These are phyloP conservation scores for Lepidotrigona ventralis DNA, from an alignment of 1,140 invertebrate genomes.

Conservation along the genomic window DNA sequence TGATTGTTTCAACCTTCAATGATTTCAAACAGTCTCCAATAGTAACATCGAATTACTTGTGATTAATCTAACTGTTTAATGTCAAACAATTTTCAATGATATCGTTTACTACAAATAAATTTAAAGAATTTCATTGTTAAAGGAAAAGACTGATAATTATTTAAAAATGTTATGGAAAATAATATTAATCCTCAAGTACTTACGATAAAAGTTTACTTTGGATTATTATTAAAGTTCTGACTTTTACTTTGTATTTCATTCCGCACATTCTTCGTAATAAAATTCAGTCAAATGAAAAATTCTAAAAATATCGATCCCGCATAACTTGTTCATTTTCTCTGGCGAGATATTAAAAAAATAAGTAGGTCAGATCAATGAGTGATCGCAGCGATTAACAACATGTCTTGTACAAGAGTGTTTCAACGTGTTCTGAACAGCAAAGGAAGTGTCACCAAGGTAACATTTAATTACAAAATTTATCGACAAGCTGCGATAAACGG, in stretches of 20 bases:
- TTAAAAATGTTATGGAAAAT: background rate
- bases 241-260: too few species aligned
- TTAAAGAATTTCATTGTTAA: background rate
- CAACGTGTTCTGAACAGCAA: background rate
- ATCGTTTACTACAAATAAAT: background rate
- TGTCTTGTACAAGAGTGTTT: background rate
- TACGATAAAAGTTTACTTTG: too few species aligned
- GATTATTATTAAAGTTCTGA: too few species aligned
- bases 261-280: too few species aligned
- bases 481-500: conserved; percentile 2
- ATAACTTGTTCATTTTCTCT: background rate
- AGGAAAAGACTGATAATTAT: background rate
- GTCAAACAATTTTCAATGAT: too few species aligned
- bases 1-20: too few species aligned
- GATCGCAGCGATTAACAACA: too few species aligned
- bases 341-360: background rate
- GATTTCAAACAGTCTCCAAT: background rate
- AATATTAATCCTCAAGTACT: background rate
- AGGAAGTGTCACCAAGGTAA: background rate
- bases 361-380: too few species aligned
- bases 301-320: background rate
- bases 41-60: too few species aligned
- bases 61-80: too few species aligned
- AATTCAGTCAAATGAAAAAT: background rate
- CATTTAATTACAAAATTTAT: conserved; percentile 30